Evolutionary conservation across 1,140 invertebrate genomes (phyloP).

Genomic region (Heliconius melpomene): DNA sequence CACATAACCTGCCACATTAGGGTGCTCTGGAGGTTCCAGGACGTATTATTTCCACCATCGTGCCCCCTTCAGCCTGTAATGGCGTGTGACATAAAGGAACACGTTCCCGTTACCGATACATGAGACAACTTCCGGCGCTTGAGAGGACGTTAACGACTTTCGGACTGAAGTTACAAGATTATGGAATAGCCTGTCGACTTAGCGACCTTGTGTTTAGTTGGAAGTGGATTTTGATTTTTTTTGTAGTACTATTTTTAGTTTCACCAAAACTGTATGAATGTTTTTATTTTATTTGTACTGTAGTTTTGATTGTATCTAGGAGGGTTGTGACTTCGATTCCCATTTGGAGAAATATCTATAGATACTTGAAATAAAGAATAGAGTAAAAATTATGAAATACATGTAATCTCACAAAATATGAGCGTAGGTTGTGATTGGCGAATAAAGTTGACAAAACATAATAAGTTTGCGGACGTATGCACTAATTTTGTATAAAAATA

Average conservation of each 20-base stretch:
- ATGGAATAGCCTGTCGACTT: conserved; percentile 39
- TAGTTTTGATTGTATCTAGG: too few species aligned
- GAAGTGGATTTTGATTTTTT: background rate
- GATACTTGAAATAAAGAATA: too few species aligned
- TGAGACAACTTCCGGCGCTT: conserved; percentile 49
- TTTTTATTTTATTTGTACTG: background rate
- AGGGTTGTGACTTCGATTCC: too few species aligned
- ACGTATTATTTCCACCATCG: conserved; percentile 33
- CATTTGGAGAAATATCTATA: too few species aligned
- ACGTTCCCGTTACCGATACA: conserved; percentile 45
- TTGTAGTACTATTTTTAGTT: background rate
- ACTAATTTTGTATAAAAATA: too few species aligned
- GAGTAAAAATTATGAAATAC: too few species aligned
- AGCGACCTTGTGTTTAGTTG: background rate
- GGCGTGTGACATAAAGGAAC: conserved; percentile 41
- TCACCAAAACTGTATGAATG: background rate
- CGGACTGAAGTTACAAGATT: conserved; percentile 38
- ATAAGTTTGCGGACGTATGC: too few species aligned
- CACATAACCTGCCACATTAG: background rate
- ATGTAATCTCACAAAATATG: too few species aligned
- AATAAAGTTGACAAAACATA: too few species aligned
- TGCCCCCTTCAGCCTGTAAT: conserved; percentile 26
- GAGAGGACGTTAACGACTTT: conserved; percentile 49
- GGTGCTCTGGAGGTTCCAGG: conserved; percentile 3
- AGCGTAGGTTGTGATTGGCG: too few species aligned